Conservation (phyloP, 2,113 vertebrate genomes). For the Mystacornis crossleyi region DNA sequence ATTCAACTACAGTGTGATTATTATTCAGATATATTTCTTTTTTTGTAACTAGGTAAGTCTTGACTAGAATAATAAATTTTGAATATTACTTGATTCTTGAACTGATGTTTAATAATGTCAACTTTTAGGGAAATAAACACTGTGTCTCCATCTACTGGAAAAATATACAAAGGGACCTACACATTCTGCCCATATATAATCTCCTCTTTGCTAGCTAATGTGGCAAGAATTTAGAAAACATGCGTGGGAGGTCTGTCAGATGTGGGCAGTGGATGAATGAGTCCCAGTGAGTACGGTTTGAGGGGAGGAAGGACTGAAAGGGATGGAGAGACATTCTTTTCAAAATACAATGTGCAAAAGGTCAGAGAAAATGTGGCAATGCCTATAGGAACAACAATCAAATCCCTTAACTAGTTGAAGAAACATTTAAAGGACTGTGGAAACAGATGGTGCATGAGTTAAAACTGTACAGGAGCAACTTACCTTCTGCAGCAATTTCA, state of each 20-base stretch:
- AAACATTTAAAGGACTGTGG: conserved; percentile 35
- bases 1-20: background rate
- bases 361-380: background rate
- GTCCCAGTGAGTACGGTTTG: background rate
- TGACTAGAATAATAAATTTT: background rate
- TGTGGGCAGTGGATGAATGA: background rate
- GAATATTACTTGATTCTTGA: background rate
- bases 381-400: background rate
- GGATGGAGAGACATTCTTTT: background rate
- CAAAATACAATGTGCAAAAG: background rate
- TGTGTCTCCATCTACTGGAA: conserved; percentile 65
- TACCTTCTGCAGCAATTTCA: conserved; percentile 42
- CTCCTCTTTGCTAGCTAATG: background rate
- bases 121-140: conserved; percentile 6
- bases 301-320: background rate
- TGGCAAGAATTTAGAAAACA: background rate
- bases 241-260: background rate
- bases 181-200: background rate
- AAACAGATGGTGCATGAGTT: conserved; percentile 55
- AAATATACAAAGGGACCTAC: background rate
- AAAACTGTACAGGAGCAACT: conserved; percentile 49
- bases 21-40: background rate
- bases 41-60: background rate
- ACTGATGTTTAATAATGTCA: background rate
- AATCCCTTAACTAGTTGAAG: conserved; percentile 28